phyloP scores from a whole-genome alignment of 2,113 vertebrate genomes.

The Aptenodytes forsteri region DNA sequence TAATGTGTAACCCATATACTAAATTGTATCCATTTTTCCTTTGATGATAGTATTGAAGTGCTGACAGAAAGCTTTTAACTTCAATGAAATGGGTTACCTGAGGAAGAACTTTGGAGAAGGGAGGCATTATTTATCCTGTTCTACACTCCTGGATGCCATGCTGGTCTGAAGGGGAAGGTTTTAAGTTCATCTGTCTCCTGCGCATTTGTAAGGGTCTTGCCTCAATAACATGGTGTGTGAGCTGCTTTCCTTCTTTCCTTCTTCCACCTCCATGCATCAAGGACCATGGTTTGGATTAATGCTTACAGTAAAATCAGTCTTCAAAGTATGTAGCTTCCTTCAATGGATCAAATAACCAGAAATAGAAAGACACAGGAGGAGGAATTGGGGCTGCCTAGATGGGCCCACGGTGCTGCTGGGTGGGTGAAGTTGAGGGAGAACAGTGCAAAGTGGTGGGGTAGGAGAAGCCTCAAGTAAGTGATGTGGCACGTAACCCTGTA shows the following conservation, averaged over 20 bases:
- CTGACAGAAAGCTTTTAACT: background rate
- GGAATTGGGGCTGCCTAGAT: background rate
- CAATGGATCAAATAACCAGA: background rate
- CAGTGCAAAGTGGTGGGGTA: background rate
- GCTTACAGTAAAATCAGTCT: background rate
- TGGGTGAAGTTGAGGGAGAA: background rate
- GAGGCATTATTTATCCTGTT: background rate
- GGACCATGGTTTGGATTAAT: background rate
- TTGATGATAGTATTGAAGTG: background rate
- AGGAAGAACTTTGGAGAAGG: background rate
- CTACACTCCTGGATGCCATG: background rate
- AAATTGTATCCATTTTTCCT: background rate
- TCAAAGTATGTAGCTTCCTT: background rate
- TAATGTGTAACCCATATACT: background rate
- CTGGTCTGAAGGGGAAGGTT: background rate
- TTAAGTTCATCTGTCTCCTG: background rate
- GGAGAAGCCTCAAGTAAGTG: background rate
- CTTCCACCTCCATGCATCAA: background rate
- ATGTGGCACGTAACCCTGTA: background rate
- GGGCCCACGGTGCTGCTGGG: background rate
- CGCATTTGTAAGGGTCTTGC: background rate
- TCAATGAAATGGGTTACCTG: background rate
- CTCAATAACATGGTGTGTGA: background rate
- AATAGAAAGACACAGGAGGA: background rate
- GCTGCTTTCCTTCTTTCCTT: background rate